Evolutionary conservation across 1,140 invertebrate genomes (phyloP).

Genomic region (Penaeus chinensis): DNA sequence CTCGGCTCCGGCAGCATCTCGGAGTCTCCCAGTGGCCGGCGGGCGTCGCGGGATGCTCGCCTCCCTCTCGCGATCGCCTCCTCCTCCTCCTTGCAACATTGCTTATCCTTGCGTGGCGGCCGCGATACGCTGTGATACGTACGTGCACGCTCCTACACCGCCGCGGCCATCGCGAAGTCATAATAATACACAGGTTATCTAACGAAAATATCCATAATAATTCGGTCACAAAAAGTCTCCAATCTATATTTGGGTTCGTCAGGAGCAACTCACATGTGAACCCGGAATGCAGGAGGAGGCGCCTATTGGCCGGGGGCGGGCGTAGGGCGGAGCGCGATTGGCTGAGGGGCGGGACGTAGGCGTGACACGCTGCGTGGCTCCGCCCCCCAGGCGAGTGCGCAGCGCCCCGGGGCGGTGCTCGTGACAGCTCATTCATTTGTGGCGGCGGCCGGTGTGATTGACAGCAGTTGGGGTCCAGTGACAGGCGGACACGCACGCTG

Average conservation of each 20-base stretch:
- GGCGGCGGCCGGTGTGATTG: conserved; percentile 64
- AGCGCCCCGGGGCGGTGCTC: conserved; percentile 61
- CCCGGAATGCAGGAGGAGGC: conserved; percentile 53
- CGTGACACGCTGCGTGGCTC: conserved; percentile 42
- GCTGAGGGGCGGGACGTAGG: conserved; percentile 30
- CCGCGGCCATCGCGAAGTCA: conserved; percentile 16
- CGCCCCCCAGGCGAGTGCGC: conserved; percentile 43
- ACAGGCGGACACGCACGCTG: conserved; percentile 65
- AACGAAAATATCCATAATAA: conserved; percentile 59
- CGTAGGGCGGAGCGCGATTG: conserved; percentile 37
- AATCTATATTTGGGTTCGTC: conserved; percentile 59
- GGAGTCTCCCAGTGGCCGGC: conserved; percentile 42
- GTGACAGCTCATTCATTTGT: conserved; percentile 65
- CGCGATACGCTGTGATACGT: conserved; percentile 11
- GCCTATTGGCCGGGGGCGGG: conserved; percentile 43
- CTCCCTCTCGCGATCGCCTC: background rate
- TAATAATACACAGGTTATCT: conserved; percentile 54
- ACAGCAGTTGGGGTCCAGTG: conserved; percentile 65
- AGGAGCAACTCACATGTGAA: conserved; percentile 51
- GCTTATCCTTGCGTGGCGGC: background rate
- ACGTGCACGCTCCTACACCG: conserved; percentile 5
- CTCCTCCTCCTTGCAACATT: background rate
- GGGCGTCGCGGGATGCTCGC: background rate
- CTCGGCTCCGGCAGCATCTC: conserved; percentile 33
- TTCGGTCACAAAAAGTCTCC: conserved; percentile 49